Evolutionary conservation across 2,888 invertebrate genomes (phyloP).

Genomic region (Nasonovia ribisnigri): DNA sequence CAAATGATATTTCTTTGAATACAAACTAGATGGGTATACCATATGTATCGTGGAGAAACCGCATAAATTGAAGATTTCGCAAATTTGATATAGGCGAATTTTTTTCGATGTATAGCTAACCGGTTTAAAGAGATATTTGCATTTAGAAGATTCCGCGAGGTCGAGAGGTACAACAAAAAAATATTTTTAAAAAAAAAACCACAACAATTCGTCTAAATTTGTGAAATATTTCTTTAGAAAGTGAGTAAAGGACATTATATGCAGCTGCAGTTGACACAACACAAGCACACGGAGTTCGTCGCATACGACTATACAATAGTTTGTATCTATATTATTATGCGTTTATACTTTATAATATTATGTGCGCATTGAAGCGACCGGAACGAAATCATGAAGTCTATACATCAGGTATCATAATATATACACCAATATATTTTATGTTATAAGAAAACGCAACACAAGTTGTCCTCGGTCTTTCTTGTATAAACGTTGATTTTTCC

Average conservation of each 20-base stretch:
- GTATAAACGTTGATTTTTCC: not conserved
- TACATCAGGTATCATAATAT: not conserved
- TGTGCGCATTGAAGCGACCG: conserved; percentile 1
- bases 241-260: not conserved
- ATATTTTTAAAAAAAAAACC: conserved; percentile 10
- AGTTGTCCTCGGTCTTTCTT: conserved; percentile 4
- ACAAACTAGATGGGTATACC: not conserved
- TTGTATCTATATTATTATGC: not conserved
- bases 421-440: conserved; percentile 1
- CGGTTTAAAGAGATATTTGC: conserved; percentile 51
- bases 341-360: not conserved
- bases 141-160: conserved; percentile 24
- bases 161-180: conserved; percentile 3
- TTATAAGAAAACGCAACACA: not conserved
- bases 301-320: not conserved
- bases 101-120: not conserved
- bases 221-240: conserved; percentile 55
- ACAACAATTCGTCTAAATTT: conserved; percentile 42
- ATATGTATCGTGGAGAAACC: not conserved
- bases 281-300: not conserved
- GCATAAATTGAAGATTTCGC: conserved; percentile 43
- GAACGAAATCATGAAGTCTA: conserved; percentile 1
- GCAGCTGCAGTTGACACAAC: conserved; percentile 10
- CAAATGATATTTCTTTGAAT: not conserved
- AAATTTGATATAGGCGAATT: not conserved